These are phyloP conservation scores for Actinemys pallida DNA, from an alignment of 2,113 vertebrate species.

Conservation along the genomic window DNA sequence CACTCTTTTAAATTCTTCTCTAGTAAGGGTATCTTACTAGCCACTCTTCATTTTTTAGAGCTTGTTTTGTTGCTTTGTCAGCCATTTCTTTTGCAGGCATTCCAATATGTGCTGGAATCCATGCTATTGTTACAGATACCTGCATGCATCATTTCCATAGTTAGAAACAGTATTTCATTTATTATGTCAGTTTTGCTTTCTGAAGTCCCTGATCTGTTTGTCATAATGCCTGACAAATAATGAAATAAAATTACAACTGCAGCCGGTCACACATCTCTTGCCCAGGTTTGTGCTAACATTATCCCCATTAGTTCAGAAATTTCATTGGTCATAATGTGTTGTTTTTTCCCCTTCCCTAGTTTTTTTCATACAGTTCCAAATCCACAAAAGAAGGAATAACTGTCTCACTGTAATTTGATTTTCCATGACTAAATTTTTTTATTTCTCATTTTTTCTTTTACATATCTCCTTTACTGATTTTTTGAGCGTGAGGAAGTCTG, in stretches of 20 bases:
- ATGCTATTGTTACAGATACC: too few relatives aligned
- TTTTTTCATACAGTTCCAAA: not conserved
- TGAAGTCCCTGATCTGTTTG: not conserved
- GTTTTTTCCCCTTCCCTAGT: not conserved
- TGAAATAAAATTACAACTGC: too few relatives aligned
- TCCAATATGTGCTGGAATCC: too few relatives aligned
- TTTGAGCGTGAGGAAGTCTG: not conserved
- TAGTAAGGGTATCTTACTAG: too few relatives aligned
- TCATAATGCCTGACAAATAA: not conserved
- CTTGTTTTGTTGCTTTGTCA: not conserved
- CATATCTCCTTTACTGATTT: not conserved
- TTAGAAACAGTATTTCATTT: too few relatives aligned
- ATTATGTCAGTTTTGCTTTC: not conserved
- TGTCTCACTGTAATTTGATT: not conserved
- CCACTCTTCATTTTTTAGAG: too few relatives aligned
- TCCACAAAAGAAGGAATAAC: not conserved
- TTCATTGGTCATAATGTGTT: not conserved
- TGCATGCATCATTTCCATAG: too few relatives aligned
- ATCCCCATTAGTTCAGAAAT: not conserved
- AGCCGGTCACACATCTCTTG: too few relatives aligned
- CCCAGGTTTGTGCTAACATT: too few relatives aligned
- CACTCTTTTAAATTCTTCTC: too few relatives aligned
- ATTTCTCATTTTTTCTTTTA: not conserved
- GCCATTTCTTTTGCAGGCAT: too few relatives aligned
- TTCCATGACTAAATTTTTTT: not conserved